phyloP scores from a whole-genome alignment of 2,113 vertebrate genomes.

The Lepidiolamprologus cunningtoni region DNA sequence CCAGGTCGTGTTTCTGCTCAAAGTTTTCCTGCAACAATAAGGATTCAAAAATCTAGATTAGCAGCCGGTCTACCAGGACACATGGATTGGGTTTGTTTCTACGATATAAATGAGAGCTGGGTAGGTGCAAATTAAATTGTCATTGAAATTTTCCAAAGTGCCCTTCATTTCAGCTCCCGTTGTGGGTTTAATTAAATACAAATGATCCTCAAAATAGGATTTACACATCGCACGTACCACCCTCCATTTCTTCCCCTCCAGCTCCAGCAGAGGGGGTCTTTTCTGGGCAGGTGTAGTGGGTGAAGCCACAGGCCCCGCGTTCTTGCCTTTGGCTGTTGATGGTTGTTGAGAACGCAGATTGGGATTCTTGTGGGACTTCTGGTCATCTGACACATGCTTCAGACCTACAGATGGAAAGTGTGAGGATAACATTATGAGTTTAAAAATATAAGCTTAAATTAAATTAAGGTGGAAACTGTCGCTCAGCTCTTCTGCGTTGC shows the following conservation, averaged over 20 bases:
- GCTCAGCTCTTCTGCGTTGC: background rate
- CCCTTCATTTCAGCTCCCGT: background rate
- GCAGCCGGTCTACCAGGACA: background rate
- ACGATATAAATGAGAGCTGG: background rate
- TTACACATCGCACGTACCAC: constrained; percentile 75
- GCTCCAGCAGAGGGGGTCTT: constrained; percentile 77
- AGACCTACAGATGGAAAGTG: constrained; percentile 69
- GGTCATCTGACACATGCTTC: constrained; percentile 83
- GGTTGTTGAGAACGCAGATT: constrained; percentile 73
- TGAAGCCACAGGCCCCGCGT: constrained; percentile 19
- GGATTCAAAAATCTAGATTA: background rate
- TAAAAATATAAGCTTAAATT: background rate
- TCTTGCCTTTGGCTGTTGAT: constrained; percentile 72
- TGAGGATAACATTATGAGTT: background rate
- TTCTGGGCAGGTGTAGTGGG: constrained; percentile 62
- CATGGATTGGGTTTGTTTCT: background rate
- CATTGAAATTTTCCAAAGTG: background rate
- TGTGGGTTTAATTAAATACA: background rate
- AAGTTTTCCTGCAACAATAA: constrained; percentile 81
- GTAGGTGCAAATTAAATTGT: background rate
- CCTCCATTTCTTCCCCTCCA: constrained; percentile 98
- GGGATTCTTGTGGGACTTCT: constrained; percentile 93
- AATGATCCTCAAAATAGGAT: background rate
- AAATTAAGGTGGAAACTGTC: background rate
- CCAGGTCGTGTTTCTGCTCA: constrained; percentile 83